Evolutionary conservation across 2,113 vertebrate genomes (phyloP).

Genomic region (Apus apus): DNA sequence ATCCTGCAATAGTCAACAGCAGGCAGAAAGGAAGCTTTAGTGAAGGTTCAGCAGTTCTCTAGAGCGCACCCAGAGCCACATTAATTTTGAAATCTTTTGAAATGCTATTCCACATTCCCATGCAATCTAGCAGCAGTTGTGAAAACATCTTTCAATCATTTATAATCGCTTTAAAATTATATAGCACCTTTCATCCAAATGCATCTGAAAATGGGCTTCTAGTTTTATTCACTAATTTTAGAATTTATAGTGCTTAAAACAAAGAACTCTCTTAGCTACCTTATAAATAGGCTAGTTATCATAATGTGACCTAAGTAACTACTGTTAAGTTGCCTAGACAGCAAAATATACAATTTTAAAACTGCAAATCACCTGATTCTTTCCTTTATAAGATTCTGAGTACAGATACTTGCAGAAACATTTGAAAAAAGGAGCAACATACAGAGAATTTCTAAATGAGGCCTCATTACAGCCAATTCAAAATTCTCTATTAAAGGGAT

Average conservation of each 20-base stretch:
- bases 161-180: conserved; percentile 55
- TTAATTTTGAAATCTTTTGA: conserved; percentile 55
- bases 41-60: conserved; percentile 51
- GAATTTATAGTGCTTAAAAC: conserved; percentile 46
- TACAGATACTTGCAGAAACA: not conserved
- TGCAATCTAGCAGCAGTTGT: conserved; percentile 49
- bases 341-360: conserved; percentile 28
- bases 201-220: not conserved
- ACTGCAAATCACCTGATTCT: conserved; percentile 15
- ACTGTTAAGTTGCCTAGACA: conserved; percentile 14
- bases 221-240: conserved; percentile 54
- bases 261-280: conserved; percentile 4
- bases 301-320: conserved; percentile 41
- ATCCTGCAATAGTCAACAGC: not conserved
- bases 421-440: not conserved
- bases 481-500: not conserved
- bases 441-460: not conserved
- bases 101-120: conserved; percentile 30
- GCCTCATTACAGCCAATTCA: conserved; percentile 17
- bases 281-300: conserved; percentile 57
- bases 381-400: not conserved
- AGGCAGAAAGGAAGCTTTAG: conserved; percentile 37
- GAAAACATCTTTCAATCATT: conserved; percentile 63
- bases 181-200: conserved; percentile 34
- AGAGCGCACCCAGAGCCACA: not conserved